These are phyloP conservation scores for Thamnaconus septentrionalis DNA, from an alignment of 2,113 vertebrate species.

Conservation along the genomic window DNA sequence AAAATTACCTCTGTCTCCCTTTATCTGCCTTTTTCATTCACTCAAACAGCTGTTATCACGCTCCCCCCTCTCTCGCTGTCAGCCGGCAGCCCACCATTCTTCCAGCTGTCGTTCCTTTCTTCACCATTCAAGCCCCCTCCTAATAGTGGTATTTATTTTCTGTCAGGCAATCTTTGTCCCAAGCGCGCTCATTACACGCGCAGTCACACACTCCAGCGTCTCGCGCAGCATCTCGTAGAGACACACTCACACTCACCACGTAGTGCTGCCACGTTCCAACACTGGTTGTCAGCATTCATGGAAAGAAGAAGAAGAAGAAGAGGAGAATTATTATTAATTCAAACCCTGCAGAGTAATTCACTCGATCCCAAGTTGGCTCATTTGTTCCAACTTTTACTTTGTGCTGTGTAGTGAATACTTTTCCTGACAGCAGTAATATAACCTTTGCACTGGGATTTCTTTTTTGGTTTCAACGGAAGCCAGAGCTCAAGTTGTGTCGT, in stretches of 20 bases:
- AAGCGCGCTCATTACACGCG: constrained; percentile 42
- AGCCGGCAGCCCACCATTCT: constrained; percentile 42
- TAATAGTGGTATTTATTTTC: constrained; percentile 57
- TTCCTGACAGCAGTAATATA: too few relatives aligned
- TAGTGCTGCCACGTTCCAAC: not conserved
- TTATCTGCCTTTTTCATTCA: not conserved
- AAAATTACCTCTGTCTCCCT: constrained; percentile 4
- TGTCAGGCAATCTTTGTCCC: constrained; percentile 51
- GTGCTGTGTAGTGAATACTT: too few relatives aligned
- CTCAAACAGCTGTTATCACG: constrained; percentile 26
- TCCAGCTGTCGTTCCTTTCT: constrained; percentile 48
- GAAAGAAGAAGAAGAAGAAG: too few relatives aligned
- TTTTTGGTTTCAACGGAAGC: too few relatives aligned
- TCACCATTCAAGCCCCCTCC: constrained; percentile 19
- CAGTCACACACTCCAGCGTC: constrained; percentile 10
- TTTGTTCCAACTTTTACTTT: too few relatives aligned
- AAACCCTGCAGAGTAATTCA: too few relatives aligned
- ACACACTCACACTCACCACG: not conserved
- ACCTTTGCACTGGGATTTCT: too few relatives aligned
- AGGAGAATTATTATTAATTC: too few relatives aligned
- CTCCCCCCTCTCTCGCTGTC: constrained; percentile 17
- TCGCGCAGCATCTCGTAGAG: constrained; percentile 1
- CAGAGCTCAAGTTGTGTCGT: too few relatives aligned
- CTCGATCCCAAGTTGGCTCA: too few relatives aligned
- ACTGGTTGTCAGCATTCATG: not conserved